Percentiles rank a stretch among this genome's conserved stretches.
phyloP scores from a whole-genome alignment of 2,888 invertebrate genomes.

The Dendrolimus houi region DNA sequence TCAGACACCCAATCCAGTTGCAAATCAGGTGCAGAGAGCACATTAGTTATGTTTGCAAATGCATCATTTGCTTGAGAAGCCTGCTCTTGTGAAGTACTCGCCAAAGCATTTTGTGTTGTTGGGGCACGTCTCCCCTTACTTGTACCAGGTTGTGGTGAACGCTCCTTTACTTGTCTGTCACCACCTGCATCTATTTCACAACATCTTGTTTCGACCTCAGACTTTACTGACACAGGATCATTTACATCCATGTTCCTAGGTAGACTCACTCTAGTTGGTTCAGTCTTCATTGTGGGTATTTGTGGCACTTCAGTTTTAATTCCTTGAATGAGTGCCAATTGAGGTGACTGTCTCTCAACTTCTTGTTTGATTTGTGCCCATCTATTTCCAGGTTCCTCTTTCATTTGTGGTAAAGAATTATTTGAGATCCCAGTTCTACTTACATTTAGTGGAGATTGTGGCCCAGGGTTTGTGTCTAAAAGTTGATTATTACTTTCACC shows the following conservation, averaged over 20 bases:
- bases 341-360: conserved; percentile 13
- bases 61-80: conserved; percentile 12
- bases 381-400: conserved; percentile 41
- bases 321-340: conserved; percentile 10
- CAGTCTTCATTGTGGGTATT: conserved; percentile 34
- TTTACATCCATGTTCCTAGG: conserved; percentile 14
- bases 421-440: conserved; percentile 10
- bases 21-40: conserved; percentile 82
- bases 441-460: conserved; percentile 4
- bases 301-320: conserved; percentile 37
- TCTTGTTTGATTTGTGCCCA: conserved; percentile 40
- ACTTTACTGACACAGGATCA: conserved; percentile 38
- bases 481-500: neutral
- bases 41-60: conserved; percentile 22
- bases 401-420: conserved; percentile 24
- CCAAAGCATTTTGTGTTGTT: conserved; percentile 16
- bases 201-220: conserved; percentile 27
- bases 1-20: conserved; percentile 85
- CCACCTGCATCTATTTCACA: conserved; percentile 35
- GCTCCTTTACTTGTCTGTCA: conserved; percentile 30
- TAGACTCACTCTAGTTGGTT: conserved; percentile 25
- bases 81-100: conserved; percentile 20
- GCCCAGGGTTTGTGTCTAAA: neutral
- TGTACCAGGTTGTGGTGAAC: conserved; percentile 58
- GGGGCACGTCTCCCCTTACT: conserved; percentile 35